Percentiles rank a stretch among this genome's conserved stretches.
Evolutionary conservation across 2,888 invertebrate species (phyloP).

Genomic region (Noctua fimbriata): DNA sequence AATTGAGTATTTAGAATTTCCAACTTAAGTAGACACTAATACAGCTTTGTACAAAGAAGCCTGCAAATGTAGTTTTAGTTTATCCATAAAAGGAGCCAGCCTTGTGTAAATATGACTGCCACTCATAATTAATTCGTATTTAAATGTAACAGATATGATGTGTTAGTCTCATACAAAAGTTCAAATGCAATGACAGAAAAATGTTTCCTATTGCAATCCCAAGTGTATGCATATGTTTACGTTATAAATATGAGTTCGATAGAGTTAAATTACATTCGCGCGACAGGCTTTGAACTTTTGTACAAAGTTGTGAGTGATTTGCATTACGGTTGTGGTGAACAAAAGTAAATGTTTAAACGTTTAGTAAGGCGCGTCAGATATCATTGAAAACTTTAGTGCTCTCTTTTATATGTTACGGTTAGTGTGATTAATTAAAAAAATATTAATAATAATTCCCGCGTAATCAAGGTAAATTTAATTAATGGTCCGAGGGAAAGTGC

Average conservation of each 20-base stretch:
- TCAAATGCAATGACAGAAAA: conserved; percentile 74
- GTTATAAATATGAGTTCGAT: conserved; percentile 44
- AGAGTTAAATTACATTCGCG: conserved; percentile 22
- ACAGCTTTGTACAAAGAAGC: conserved; percentile 87
- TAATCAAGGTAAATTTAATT: neutral
- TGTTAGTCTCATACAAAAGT: conserved; percentile 78
- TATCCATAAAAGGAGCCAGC: conserved; percentile 77
- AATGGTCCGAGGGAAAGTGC: neutral
- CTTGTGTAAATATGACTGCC: conserved; percentile 76
- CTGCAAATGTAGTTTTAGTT: conserved; percentile 72
- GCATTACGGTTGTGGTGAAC: conserved; percentile 67
- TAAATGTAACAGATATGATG: conserved; percentile 60
- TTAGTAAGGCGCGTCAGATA: conserved; percentile 9
- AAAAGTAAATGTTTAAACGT: conserved; percentile 53
- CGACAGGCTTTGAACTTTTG: conserved; percentile 85
- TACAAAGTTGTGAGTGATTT: conserved; percentile 84
- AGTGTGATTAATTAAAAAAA: neutral
- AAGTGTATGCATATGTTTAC: conserved; percentile 36
- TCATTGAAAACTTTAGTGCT: conserved; percentile 12
- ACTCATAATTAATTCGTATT: conserved; percentile 71
- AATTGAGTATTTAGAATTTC: conserved; percentile 52
- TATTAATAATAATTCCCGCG: neutral
- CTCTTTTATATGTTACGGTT: conserved; percentile 1
- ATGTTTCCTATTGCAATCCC: conserved; percentile 22
- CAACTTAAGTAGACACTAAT: conserved; percentile 69